Conservation (phyloP, 2,113 vertebrate species). For the Lathamus discolor region DNA sequence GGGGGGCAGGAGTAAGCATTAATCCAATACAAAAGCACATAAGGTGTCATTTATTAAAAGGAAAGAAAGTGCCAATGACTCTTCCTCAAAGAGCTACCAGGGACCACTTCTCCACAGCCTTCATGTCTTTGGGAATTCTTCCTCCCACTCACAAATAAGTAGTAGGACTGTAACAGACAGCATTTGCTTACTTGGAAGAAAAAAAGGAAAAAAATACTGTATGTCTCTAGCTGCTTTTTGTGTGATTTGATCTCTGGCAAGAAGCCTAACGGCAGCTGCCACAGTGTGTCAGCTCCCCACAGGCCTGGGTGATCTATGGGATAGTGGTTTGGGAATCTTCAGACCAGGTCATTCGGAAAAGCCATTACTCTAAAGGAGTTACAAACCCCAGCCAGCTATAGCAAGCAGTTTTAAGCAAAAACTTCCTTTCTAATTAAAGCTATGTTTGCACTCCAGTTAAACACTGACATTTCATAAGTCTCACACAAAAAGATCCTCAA, state of each 20-base stretch:
- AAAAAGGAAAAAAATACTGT: neutral
- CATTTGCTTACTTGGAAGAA: neutral
- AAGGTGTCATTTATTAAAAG: neutral
- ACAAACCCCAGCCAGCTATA: neutral
- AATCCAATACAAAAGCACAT: neutral
- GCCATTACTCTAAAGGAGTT: neutral
- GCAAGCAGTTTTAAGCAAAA: neutral
- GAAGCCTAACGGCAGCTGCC: slow-evolving; percentile 10
- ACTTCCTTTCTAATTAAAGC: slow-evolving; percentile 22
- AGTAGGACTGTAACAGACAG: neutral
- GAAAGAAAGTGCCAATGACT: neutral
- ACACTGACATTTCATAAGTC: slow-evolving; percentile 41
- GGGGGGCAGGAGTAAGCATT: neutral
- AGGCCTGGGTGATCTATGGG: neutral
- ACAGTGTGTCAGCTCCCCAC: neutral
- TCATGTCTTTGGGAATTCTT: neutral
- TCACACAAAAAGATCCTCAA: slow-evolving; percentile 30
- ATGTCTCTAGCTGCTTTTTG: neutral
- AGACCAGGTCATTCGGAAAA: slow-evolving; percentile 16
- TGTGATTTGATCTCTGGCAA: neutral
- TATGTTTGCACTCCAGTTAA: slow-evolving; percentile 43
- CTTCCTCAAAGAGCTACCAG: neutral
- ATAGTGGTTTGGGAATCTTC: neutral
- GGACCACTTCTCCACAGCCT: neutral
- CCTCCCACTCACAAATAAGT: neutral